Conservation (phyloP, 2,797 vertebrate species). For the Cynodonichthys magdalenae region DNA sequence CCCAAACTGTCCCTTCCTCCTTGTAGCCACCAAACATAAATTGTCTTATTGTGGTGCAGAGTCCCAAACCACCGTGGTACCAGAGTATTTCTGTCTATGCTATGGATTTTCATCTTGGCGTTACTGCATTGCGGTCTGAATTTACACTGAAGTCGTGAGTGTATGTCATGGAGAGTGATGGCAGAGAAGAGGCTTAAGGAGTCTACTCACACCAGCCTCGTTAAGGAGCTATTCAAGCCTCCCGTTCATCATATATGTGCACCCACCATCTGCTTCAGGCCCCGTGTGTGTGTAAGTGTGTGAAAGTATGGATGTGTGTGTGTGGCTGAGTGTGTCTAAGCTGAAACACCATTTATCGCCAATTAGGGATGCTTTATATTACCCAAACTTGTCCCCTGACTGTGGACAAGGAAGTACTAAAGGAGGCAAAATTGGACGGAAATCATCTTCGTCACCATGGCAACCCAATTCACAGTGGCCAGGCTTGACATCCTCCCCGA, state of each 20-base stretch:
- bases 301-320: conserved; percentile 4
- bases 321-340: conserved; percentile 25
- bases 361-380: conserved; percentile 73
- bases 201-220: conserved; percentile 66
- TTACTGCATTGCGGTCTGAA: conserved; percentile 64
- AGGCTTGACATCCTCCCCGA: conserved; percentile 47
- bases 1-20: conserved; percentile 6
- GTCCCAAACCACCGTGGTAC: conserved; percentile 33
- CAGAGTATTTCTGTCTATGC: conserved; percentile 17
- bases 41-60: conserved; percentile 12
- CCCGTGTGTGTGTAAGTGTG: conserved; percentile 37
- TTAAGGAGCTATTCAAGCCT: conserved; percentile 67
- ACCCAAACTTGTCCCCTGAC: conserved; percentile 61
- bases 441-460: conserved; percentile 68
- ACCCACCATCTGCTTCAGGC: conserved; percentile 65
- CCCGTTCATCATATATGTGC: conserved; percentile 68
- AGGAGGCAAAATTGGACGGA: conserved; percentile 66
- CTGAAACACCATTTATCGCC: conserved; percentile 68
- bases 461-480: conserved; percentile 57
- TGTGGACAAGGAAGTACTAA: conserved; percentile 60
- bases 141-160: conserved; percentile 52
- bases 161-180: conserved; percentile 57
- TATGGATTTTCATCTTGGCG: conserved; percentile 44
- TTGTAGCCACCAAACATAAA: conserved; percentile 31
- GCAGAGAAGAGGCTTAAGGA: conserved; percentile 56